Evolutionary conservation across 2,888 invertebrate species (phyloP).

Genomic region (Phalera bucephala): DNA sequence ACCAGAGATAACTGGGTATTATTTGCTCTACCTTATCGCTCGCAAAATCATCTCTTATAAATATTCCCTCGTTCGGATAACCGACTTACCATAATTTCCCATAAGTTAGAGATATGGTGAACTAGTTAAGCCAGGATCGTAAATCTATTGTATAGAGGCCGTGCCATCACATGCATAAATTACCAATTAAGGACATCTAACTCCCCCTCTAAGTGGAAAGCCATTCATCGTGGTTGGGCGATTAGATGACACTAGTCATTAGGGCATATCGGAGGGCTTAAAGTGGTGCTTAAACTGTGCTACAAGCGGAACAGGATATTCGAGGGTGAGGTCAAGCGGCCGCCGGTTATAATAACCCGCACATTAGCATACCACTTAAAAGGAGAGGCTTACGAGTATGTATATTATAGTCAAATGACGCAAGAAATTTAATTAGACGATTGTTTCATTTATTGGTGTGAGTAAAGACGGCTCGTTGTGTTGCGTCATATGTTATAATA

Average conservation of each 20-base stretch:
- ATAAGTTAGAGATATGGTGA: neutral
- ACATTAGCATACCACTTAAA: neutral
- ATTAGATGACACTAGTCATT: constrained; percentile 2
- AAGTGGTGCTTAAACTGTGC: constrained; percentile 1
- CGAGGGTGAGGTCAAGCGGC: neutral
- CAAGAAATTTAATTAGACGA: too few species aligned
- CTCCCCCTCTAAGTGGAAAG: constrained; percentile 1
- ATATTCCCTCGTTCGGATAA: too few species aligned
- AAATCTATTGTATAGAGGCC: neutral
- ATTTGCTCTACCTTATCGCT: too few species aligned
- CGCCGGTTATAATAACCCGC: neutral
- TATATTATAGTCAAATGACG: too few species aligned
- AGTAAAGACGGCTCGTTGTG: too few species aligned
- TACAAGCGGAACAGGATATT: neutral
- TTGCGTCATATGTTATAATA: too few species aligned
- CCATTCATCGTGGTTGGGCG: constrained; percentile 1
- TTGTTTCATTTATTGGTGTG: too few species aligned
- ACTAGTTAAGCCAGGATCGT: neutral
- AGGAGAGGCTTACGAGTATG: too few species aligned
- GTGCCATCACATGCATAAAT: constrained; percentile 1
- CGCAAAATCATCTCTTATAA: too few species aligned
- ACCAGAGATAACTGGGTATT: too few species aligned
- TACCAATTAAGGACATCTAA: constrained; percentile 1
- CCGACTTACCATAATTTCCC: too few species aligned
- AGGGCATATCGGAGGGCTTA: constrained; percentile 1